Percentiles rank a stretch among this genome's conserved stretches.
Evolutionary conservation across 2,113 vertebrate genomes (phyloP).

Genomic region (Oreochromis spilurus): DNA sequence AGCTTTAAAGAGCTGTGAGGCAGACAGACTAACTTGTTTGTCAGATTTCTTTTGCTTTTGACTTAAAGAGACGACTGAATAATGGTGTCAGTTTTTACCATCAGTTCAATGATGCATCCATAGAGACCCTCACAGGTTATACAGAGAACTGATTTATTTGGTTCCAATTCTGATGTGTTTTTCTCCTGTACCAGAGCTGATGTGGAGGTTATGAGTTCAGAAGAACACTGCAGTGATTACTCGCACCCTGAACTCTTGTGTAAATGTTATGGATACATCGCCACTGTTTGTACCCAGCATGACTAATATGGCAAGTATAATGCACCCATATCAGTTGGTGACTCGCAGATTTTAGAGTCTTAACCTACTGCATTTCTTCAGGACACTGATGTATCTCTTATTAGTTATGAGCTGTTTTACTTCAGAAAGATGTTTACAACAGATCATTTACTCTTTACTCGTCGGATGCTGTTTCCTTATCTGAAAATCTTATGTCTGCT

Average conservation of each 20-base stretch:
- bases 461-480: neutral
- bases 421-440: neutral
- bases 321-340: neutral
- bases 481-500: neutral
- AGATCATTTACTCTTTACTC: neutral
- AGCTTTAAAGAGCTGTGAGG: neutral
- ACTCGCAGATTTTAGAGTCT: neutral
- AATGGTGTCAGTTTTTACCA: neutral
- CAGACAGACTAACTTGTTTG: neutral
- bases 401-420: neutral
- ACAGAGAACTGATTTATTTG: neutral
- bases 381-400: neutral
- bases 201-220: neutral
- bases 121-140: neutral
- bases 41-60: neutral
- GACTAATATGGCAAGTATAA: neutral
- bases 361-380: neutral
- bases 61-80: neutral
- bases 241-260: neutral
- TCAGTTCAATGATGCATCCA: neutral
- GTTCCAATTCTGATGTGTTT: neutral
- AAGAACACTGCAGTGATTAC: neutral
- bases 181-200: neutral
- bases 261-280: neutral
- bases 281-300: neutral